These are phyloP conservation scores for Phyllotis vaccarum DNA, from an alignment of 2,797 vertebrate species.

Conservation along the genomic window DNA sequence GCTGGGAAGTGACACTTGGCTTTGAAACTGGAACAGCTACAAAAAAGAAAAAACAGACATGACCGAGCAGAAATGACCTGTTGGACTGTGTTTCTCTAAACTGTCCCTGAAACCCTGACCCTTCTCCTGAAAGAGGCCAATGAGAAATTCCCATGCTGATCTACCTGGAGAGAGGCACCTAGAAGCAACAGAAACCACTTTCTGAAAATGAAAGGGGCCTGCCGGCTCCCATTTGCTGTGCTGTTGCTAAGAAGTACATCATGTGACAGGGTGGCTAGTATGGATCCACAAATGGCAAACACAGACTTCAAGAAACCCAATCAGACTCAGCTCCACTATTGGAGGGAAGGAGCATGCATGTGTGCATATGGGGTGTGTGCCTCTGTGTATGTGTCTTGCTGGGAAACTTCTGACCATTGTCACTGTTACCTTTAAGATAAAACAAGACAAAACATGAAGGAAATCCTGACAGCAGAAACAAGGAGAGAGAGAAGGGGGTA, in stretches of 20 bases:
- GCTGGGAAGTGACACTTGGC: conserved; percentile 43
- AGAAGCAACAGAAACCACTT: not conserved
- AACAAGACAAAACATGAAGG: not conserved
- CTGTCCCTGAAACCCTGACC: not conserved
- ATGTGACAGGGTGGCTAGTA: not conserved
- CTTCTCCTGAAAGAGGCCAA: not conserved
- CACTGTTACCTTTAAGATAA: not conserved
- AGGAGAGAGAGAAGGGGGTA: not conserved
- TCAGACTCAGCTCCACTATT: not conserved
- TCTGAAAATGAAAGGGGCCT: not conserved
- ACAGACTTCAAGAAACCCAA: not conserved
- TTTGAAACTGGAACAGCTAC: conserved; percentile 71
- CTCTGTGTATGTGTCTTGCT: not conserved
- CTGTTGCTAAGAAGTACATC: not conserved
- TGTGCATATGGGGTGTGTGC: not conserved
- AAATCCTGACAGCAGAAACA: not conserved
- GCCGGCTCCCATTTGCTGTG: not conserved
- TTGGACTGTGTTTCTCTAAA: conserved; percentile 13
- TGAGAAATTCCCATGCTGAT: not conserved
- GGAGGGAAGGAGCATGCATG: not conserved
- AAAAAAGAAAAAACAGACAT: conserved; percentile 61
- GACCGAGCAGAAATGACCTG: conserved; percentile 11
- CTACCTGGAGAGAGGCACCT: not conserved
- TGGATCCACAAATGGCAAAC: not conserved
- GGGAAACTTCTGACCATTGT: not conserved